These are phyloP conservation scores for Biston betularia DNA, from an alignment of 2,888 invertebrate species.

Conservation along the genomic window DNA sequence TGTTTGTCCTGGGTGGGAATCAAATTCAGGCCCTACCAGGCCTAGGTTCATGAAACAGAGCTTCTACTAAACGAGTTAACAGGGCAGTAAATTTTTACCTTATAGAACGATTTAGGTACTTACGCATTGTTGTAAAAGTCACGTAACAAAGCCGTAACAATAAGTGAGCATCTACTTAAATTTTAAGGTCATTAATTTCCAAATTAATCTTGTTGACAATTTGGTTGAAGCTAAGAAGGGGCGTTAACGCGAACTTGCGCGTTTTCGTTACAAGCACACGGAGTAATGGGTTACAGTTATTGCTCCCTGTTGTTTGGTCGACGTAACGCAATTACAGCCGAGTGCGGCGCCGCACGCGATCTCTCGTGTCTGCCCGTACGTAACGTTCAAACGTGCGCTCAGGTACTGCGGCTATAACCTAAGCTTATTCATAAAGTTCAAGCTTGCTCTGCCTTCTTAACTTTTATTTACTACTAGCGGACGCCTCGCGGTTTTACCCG, in stretches of 20 bases:
- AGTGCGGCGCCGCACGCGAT: conserved; percentile 64
- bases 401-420: conserved; percentile 16
- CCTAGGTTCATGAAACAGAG: too few species aligned
- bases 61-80: too few species aligned
- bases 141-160: neutral
- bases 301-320: conserved; percentile 63
- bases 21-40: too few species aligned
- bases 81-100: too few species aligned
- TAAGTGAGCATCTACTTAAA: conserved; percentile 1
- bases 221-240: conserved; percentile 40
- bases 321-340: conserved; percentile 65
- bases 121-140: neutral
- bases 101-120: too few species aligned
- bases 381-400: conserved; percentile 40
- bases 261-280: conserved; percentile 52
- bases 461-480: neutral
- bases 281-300: conserved; percentile 65
- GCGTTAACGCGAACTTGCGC: conserved; percentile 58
- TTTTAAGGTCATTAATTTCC: conserved; percentile 15
- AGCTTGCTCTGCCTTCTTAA: neutral
- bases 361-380: conserved; percentile 53
- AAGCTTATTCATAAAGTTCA: conserved; percentile 1
- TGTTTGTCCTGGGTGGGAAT: too few species aligned
- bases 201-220: conserved; percentile 20
- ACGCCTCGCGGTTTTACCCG: too few species aligned